phyloP scores from a whole-genome alignment of 2,113 vertebrate species.

The Anolis sagrei region DNA sequence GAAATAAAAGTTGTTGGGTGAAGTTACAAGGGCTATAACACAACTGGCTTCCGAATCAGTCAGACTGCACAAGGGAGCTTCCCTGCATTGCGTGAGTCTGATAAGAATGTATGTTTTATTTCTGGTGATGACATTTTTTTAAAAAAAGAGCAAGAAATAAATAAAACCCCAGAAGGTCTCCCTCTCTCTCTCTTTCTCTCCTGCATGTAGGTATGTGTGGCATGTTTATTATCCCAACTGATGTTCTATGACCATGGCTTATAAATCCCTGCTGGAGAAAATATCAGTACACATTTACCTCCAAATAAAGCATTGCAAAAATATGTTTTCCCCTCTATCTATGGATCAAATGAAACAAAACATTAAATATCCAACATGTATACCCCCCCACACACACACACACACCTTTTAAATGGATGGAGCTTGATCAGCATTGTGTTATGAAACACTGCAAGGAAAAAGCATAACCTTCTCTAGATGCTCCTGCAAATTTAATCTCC shows the following conservation, averaged over 20 bases:
- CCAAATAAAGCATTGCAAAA: not conserved
- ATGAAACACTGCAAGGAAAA: too few species aligned
- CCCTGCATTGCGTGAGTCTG: not conserved
- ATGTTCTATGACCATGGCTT: not conserved
- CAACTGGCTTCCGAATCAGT: conserved; percentile 17
- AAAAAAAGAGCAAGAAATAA: not conserved
- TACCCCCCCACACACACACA: too few species aligned
- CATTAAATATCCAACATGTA: not conserved
- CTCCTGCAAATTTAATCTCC: not conserved
- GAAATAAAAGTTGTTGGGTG: conserved; percentile 43
- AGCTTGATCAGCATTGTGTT: not conserved
- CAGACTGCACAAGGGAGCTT: not conserved
- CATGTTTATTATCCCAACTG: not conserved
- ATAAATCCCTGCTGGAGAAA: not conserved
- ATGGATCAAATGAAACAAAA: not conserved
- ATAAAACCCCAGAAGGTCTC: not conserved
- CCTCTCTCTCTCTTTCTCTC: not conserved
- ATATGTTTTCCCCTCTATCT: not conserved
- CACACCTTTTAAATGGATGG: not conserved
- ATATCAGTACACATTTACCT: not conserved
- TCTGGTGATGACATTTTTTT: not conserved
- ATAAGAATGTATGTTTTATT: not conserved
- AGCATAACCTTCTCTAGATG: not conserved
- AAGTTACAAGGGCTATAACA: conserved; percentile 23
- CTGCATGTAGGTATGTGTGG: not conserved